Evolutionary conservation across 2,113 vertebrate species (phyloP).

Genomic region (Rhynchopsitta pachyrhyncha): DNA sequence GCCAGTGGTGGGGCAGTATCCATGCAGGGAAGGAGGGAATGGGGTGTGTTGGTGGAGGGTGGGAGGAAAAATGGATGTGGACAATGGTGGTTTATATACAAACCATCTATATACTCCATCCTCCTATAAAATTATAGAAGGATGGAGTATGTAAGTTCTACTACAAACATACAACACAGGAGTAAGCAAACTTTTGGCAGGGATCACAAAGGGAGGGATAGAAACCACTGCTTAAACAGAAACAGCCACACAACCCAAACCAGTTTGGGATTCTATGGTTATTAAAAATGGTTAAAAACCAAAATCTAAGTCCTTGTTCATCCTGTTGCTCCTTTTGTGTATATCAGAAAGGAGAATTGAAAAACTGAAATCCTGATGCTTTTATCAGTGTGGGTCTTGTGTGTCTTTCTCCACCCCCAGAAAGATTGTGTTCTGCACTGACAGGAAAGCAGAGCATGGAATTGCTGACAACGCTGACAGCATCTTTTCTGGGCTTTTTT

Average conservation of each 20-base stretch:
- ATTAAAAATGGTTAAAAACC: background rate
- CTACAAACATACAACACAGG: background rate
- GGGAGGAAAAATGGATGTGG: background rate
- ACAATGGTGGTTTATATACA: background rate
- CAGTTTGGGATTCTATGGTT: background rate
- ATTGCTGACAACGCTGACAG: background rate
- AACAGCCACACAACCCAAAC: background rate
- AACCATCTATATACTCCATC: background rate
- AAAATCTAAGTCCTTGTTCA: fast-evolving
- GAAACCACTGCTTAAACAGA: background rate
- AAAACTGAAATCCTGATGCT: background rate
- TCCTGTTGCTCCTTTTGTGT: background rate
- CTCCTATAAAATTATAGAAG: background rate
- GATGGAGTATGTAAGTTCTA: background rate
- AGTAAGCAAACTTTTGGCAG: background rate
- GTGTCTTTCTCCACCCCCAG: background rate
- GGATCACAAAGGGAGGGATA: background rate
- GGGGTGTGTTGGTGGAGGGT: background rate
- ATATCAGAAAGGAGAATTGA: background rate
- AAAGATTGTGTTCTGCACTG: background rate
- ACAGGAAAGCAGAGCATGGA: background rate
- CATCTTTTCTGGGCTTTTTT: background rate
- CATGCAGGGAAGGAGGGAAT: background rate
- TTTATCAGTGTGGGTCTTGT: background rate
- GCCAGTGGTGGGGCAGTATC: background rate